A percentile compares a stretch with the other conserved stretches of the same genome.
These are phyloP conservation scores for Pipistrellus nathusii DNA, from an alignment of 2,797 vertebrate genomes.

Conservation along the genomic window DNA sequence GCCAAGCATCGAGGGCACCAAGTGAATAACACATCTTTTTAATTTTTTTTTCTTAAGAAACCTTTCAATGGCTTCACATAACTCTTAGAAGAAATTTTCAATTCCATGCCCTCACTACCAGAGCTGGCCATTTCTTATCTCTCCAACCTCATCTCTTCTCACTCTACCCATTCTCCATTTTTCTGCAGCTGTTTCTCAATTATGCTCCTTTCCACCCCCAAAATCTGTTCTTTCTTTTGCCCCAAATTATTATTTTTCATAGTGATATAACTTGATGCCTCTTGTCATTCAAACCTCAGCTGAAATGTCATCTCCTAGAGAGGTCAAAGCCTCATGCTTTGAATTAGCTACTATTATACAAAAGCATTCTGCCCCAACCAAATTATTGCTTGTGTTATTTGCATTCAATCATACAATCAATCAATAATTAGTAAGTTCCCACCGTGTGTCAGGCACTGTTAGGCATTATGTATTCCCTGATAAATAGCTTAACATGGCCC, in stretches of 20 bases:
- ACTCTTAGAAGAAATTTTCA: not conserved
- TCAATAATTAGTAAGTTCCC: not conserved
- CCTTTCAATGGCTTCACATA: not conserved
- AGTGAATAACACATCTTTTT: not conserved
- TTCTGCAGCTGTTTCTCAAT: not conserved
- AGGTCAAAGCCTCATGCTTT: constrained; percentile 13
- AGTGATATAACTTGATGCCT: not conserved
- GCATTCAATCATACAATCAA: not conserved
- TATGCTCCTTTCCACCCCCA: not conserved
- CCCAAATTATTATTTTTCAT: constrained; percentile 4
- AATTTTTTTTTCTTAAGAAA: not conserved
- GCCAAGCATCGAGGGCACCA: not conserved
- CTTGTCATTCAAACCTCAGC: constrained; percentile 21
- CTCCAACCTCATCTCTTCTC: not conserved
- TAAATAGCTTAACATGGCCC: not conserved
- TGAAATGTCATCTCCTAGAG: not conserved
- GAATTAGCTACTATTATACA: constrained; percentile 8
- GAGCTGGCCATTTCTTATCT: not conserved
- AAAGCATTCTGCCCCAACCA: not conserved
- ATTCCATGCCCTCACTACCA: not conserved
- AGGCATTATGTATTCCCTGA: not conserved
- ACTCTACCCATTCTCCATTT: not conserved
- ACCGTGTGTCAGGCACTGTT: not conserved
- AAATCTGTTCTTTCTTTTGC: not conserved
- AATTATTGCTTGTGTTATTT: not conserved